Conservation (phyloP, 2,797 vertebrate species). For the Typhlichthys eigenmanni region DNA sequence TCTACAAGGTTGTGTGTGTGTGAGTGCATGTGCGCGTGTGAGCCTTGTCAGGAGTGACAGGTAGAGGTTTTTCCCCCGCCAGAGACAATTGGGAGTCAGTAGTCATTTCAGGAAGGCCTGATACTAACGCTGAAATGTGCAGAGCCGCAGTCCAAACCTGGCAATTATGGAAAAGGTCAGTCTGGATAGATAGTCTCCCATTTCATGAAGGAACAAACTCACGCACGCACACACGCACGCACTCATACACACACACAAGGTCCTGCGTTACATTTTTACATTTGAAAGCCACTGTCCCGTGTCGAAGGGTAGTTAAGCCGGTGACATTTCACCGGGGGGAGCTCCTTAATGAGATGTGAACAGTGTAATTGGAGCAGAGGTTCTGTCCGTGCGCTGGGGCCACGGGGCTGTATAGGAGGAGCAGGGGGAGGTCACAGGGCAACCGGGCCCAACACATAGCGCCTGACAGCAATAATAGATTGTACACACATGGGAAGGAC, state of each 20-base stretch:
- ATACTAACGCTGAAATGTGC: conserved; percentile 57
- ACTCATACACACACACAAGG: not conserved
- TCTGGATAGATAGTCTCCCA: conserved; percentile 63
- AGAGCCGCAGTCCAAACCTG: conserved; percentile 64
- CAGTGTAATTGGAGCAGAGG: conserved; percentile 28
- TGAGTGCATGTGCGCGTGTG: conserved; percentile 33
- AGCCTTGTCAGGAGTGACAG: conserved; percentile 39
- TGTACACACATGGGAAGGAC: not conserved
- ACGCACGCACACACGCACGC: not conserved
- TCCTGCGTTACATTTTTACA: conserved; percentile 30
- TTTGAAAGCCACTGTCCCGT: conserved; percentile 47
- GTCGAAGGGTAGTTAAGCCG: conserved; percentile 45
- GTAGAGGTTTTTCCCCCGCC: conserved; percentile 50
- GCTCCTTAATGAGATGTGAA: conserved; percentile 57
- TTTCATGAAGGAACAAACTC: conserved; percentile 39
- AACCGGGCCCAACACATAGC: conserved; percentile 1
- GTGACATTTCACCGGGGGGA: conserved; percentile 58
- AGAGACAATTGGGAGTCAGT: conserved; percentile 68
- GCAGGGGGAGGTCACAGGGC: not conserved
- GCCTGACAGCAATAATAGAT: not conserved
- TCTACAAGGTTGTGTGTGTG: conserved; percentile 11
- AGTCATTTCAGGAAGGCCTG: conserved; percentile 56
- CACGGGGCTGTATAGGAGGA: not conserved
- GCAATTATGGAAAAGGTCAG: conserved; percentile 78
- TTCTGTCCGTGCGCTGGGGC: not conserved